Base-by-base conservation (phyloP, 2,797 vertebrate genomes). In the Sebastes goodei region DNA sequence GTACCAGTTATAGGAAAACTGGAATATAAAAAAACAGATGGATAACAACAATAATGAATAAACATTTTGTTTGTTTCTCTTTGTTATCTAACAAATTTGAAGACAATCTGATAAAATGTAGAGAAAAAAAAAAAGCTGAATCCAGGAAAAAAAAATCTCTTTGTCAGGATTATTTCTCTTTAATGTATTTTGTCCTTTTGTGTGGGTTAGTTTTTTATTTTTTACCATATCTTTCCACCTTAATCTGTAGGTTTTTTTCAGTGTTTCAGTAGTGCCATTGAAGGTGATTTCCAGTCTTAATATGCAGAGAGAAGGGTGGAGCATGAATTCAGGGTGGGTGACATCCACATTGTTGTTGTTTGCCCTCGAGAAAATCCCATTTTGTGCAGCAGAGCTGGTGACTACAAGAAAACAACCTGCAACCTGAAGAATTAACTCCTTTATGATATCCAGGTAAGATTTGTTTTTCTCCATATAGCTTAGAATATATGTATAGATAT, bases 301-400 rank as follows among this genome's bases (percentile, higher is more conserved):
- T 80, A 82, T 72, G 74, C 74, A 83, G 61, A 79, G 38, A 56
- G 78, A 84, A 61, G 91, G 94, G 94, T 86, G 94, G 94, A 90
- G 94, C 91, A 53, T 89, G 29, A 82, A 77, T 55, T 76, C 73
- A 71, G 85, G 82, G 82, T 72, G 76, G 74, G 67, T 60, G 76
- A 83, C 81, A 76, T 71, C 64, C 67, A 78, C 38, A n/a, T 60
- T 69, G 68, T 83, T 76, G 70, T 78, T 84, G 74, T 81, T 33
- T 7, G 7, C 64, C 71, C 30, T 74, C 6, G 1, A 52, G 62
- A 57, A 71, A 42, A 66, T 64, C 77, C 46, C 10, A 38, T 65
- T 60, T 38, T 71, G 21, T 52, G 60, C 82, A 79, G 83, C 80
- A 83, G 86, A 79, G 74, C 70, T 60, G 25, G 76, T 29, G 67